Base-by-base conservation (phyloP, 1,140 invertebrate species). In the Zaprionus camerounensis region DNA sequence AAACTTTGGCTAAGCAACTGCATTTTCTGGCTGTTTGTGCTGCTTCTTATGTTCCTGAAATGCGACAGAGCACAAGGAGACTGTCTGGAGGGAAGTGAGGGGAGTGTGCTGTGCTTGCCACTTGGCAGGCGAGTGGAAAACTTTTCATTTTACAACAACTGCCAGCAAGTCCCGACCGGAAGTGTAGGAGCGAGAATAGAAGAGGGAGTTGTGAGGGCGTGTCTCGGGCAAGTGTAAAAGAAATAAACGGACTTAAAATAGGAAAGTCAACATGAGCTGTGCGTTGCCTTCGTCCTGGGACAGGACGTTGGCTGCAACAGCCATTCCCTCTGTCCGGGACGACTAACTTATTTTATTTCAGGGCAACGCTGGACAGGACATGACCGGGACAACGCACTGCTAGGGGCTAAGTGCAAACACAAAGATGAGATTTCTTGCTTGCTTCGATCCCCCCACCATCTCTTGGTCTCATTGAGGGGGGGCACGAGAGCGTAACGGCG, bases 161-260 rank as follows among this genome's bases (percentile, higher is more conserved):
- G 61, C 49, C 36, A 44, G 59, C 67, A 76, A 22, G 55, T 46
- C 41, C 22, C 34, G 36, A 46, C 61, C 34, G 57, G 78, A 79
- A 55, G 51, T 57, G 46, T 12, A 49, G 63, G 62, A 44, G 22
- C 20, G 20, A 26, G 31, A 6, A 41, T 9, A 15, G 13, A 41
- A 41, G 34, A 38, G 13, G 13, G 17, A 26, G 24, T 24, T 24
- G 24, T 24, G 20, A 28, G 49, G 49, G 51, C 49, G 49, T 34
- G 56, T 17, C 46, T 51, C 38, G 53, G 64, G 82, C 67, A 84
- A 88, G 85, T 88, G 85, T 90, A 88, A 88, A 90, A 81, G 81
- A 88, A 88, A 84, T 88, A 90, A 88, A 88, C 85, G 85, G 84
- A 88, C 85, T 88, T 88, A 73, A 88, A 88, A 88, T 88, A 90